These are phyloP conservation scores for Hippolais icterina DNA, from an alignment of 2,113 vertebrate species.

Conservation along the genomic window DNA sequence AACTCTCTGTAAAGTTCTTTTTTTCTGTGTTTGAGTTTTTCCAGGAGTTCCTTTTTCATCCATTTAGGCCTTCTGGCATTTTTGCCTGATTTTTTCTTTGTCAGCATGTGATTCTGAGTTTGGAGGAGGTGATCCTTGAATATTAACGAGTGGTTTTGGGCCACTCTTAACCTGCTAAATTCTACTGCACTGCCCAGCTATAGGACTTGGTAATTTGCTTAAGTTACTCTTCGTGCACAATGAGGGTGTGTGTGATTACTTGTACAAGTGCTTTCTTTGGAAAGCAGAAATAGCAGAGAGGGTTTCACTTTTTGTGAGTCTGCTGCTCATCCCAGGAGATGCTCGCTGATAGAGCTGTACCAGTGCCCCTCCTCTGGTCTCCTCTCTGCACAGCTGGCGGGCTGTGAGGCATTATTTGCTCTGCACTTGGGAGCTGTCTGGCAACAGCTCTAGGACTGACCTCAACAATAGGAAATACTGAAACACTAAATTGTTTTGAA, in stretches of 20 bases:
- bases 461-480: background rate
- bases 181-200: background rate
- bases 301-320: background rate
- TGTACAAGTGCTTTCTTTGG: background rate
- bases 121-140: background rate
- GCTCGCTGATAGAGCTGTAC: accelerated
- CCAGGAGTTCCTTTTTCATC: background rate
- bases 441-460: background rate
- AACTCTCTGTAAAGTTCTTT: background rate
- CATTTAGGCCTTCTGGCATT: background rate
- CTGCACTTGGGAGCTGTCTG: background rate
- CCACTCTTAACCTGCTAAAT: background rate
- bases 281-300: background rate
- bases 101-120: background rate
- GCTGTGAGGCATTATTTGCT: background rate
- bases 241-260: accelerated
- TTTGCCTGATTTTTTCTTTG: background rate
- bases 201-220: background rate
- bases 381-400: background rate
- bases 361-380: background rate
- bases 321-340: background rate
- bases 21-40: background rate
- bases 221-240: background rate
- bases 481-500: background rate
- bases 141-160: background rate